Evolutionary conservation across 2,888 invertebrate genomes (phyloP), one percentile per base, ranked within the genome.

Genomic region (Diploptera punctata): DNA sequence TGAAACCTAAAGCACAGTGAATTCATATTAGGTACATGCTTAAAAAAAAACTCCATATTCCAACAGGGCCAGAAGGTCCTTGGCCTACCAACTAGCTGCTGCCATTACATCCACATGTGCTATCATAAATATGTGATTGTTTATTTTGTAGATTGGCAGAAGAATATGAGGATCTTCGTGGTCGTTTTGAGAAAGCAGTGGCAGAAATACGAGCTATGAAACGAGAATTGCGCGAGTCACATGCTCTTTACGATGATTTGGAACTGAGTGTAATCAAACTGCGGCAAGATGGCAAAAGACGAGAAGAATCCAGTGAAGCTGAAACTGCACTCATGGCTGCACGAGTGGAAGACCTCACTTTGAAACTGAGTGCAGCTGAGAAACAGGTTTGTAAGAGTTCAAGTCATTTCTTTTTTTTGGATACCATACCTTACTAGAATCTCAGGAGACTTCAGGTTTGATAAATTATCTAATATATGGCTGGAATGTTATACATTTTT

Each of bases 121-220:
- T n/a, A n/a, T n/a, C n/a, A n/a, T n/a, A n/a, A n/a, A n/a, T n/a
- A n/a, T n/a, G n/a, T n/a, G n/a, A n/a, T n/a, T 33, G 33, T 7
- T 33, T 33, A 33, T 33, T 57, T 13, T 26, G n/a, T 16, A 47
- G 60, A 5, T 52, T 52, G 24, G 90, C 92, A 77, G 94, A 94
- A 78, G 93, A 94, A 79, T 94, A 93, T 80, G 87, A 90, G 49
- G 93, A 94, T 78, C 82, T 95, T 72, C 87, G 90, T 74, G 87
- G 88, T 60, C 87, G 94, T 71, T 94, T 95, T 79, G 90, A 93
- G 78, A 93, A 93, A 80, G 94, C 94, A 0, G 90, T 95, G 19
- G 87, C 90, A 76, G 94, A 95, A 84, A 94, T 95, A 68, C 87
- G 92, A 79, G 91, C 92, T 1, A 92, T 94, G 89, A 93, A 94